phyloP scores from a whole-genome alignment of 2,888 invertebrate species.

The Catocala nupta region DNA sequence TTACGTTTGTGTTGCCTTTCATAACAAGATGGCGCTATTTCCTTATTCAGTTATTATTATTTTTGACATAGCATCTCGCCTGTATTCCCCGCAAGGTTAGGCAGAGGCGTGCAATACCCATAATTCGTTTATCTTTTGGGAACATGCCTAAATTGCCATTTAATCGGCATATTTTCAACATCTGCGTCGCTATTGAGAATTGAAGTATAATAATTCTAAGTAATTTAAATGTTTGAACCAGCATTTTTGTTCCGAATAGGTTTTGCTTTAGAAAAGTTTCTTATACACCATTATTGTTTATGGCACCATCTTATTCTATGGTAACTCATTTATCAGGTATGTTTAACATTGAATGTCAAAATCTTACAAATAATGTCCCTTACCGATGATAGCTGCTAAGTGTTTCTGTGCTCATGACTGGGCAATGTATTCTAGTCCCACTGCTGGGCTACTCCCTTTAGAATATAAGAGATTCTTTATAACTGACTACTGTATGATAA shows the following conservation, averaged over 20 bases:
- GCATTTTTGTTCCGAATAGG: conserved; percentile 22
- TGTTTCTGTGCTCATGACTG: conserved; percentile 42
- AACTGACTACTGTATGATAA: no score
- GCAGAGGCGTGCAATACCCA: no score
- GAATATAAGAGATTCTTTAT: no score
- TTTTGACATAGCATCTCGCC: conserved; percentile 7
- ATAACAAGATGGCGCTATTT: conserved; percentile 58
- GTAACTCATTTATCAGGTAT: conserved; percentile 81
- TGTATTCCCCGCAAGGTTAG: no score
- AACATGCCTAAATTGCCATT: not conserved
- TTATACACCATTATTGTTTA: conserved; percentile 69
- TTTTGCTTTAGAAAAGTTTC: conserved; percentile 29
- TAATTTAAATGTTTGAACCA: conserved; percentile 27
- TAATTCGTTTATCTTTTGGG: no score
- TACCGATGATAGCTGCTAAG: conserved; percentile 53
- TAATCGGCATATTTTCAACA: conserved; percentile 1
- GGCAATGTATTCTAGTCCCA: conserved; percentile 12
- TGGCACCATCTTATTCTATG: conserved; percentile 85
- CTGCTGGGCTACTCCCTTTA: no score
- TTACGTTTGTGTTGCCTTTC: conserved; percentile 44
- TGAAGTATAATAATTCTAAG: conserved; percentile 28
- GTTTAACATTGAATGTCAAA: conserved; percentile 57
- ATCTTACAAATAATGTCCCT: conserved; percentile 58
- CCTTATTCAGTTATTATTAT: conserved; percentile 26
- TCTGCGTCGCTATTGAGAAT: not conserved